Conservation (phyloP, 2,888 invertebrate genomes). For the Trissolcus japonicus region DNA sequence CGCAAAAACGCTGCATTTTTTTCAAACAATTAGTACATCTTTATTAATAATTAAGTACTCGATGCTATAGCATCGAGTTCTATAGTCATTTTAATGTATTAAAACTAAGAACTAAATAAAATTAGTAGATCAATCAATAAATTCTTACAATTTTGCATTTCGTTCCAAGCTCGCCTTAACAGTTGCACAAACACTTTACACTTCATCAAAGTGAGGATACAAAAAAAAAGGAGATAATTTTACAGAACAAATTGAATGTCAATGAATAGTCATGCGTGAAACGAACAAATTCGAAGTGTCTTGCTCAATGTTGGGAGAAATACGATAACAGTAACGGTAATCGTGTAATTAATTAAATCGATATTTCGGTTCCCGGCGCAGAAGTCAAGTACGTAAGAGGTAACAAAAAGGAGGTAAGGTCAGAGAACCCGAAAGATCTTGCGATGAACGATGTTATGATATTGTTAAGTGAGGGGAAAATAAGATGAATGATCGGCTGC, state of each 20-base stretch:
- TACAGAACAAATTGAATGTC: not conserved
- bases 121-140: no score
- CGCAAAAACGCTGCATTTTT: constrained; percentile 4
- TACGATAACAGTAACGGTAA: constrained; percentile 39
- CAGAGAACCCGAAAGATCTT: constrained; percentile 44
- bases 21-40: not conserved
- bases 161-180: not conserved
- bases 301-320: constrained; percentile 23
- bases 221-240: not conserved
- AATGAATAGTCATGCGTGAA: constrained; percentile 19
- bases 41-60: no score
- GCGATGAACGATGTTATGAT: constrained; percentile 52
- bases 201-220: no score
- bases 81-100: no score
- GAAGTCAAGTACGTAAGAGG: constrained; percentile 13
- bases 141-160: no score
- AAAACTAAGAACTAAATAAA: no score
- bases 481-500: constrained; percentile 56
- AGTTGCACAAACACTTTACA: constrained; percentile 3
- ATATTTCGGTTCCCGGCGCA: constrained; percentile 29
- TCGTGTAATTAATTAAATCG: constrained; percentile 38
- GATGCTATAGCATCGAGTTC: no score
- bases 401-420: constrained; percentile 39
- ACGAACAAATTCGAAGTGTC: constrained; percentile 10
- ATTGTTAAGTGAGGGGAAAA: constrained; percentile 49